phyloP scores from a whole-genome alignment of 2,888 invertebrate genomes.

The Drosophila leonis region DNA sequence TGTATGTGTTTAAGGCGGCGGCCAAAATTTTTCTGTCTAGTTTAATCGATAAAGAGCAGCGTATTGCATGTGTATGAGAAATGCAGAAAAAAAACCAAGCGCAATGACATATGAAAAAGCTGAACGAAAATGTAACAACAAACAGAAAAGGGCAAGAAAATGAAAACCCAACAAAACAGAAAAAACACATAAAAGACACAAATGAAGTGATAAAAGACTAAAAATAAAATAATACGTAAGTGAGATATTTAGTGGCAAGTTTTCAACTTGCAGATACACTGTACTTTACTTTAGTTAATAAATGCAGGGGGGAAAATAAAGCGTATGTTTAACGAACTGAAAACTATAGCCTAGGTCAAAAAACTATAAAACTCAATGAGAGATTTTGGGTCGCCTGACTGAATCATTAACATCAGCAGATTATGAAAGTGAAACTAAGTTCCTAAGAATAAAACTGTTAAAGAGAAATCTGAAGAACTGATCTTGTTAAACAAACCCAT shows the following conservation, averaged over 20 bases:
- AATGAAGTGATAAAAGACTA: conserved; percentile 22
- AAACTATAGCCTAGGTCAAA: background rate
- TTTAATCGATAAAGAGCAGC: conserved; percentile 74
- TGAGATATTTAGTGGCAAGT: background rate
- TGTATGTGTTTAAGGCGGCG: conserved; percentile 47
- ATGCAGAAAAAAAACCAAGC: conserved; percentile 43
- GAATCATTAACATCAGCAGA: background rate
- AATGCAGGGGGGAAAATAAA: background rate
- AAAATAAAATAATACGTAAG: conserved; percentile 12
- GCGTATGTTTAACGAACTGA: background rate
- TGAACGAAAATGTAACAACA: conserved; percentile 7
- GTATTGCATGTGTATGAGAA: conserved; percentile 37
- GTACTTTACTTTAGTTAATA: background rate
- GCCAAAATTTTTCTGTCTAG: conserved; percentile 43
- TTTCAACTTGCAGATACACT: background rate
- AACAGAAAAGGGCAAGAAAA: conserved; percentile 13
- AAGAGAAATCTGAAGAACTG: background rate
- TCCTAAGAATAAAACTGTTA: background rate
- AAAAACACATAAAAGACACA: conserved; percentile 20
- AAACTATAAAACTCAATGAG: background rate
- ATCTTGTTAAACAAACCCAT: background rate
- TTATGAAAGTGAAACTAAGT: background rate
- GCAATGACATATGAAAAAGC: conserved; percentile 40
- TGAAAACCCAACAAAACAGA: conserved; percentile 23
- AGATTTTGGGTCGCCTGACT: background rate